Base-by-base conservation (phyloP, 2,888 invertebrate species). In the Sarcophaga subvicina region DNA sequence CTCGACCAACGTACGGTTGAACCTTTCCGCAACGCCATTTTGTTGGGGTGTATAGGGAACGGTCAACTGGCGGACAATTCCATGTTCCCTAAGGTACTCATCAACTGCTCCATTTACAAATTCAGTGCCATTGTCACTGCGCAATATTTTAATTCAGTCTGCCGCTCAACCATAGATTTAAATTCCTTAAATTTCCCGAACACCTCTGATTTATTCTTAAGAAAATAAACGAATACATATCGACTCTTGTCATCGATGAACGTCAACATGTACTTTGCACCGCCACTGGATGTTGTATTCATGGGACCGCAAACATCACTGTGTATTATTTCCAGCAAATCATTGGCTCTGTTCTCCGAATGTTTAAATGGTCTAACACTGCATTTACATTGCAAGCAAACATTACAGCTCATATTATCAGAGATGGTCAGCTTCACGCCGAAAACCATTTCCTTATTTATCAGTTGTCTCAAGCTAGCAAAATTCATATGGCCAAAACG, bases 21-120 rank as follows among this genome's bases (percentile, higher is more conserved):
- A 67, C 12, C 67, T 47, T 67, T 67, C 67, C 45, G 67, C 67
- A 10, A 47, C 67, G 20, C 67, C 67, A 6, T 69, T 69, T 20
- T 69, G 67, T 20, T 69, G 67, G 3, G 47, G 67, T 3, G 67
- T 69, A 69, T 69, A 45, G 0, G 27, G 64, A 1, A 37, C 37
- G 6, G 37, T 37, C 6, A 37, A 6, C 37, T 37, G 6, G 0
- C 37, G 6, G 6, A 6, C 6, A 37, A 37, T 37, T 6, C 37
- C 37, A 6, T 37, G 37, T 1, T 37, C 6, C 37, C 0, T 6
- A 37, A 37, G 27, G 3, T 27, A 37, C 6, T 37, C 1, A 6
- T 37, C 37, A 37, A 37, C 6, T 37, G 37, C 6, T 37, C 6
- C 6, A 37, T 37, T 37, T 0, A 37, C 37, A 37, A 37, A 37